Conservation (phyloP, 2,113 vertebrate species). For the Apteryx mantelli region DNA sequence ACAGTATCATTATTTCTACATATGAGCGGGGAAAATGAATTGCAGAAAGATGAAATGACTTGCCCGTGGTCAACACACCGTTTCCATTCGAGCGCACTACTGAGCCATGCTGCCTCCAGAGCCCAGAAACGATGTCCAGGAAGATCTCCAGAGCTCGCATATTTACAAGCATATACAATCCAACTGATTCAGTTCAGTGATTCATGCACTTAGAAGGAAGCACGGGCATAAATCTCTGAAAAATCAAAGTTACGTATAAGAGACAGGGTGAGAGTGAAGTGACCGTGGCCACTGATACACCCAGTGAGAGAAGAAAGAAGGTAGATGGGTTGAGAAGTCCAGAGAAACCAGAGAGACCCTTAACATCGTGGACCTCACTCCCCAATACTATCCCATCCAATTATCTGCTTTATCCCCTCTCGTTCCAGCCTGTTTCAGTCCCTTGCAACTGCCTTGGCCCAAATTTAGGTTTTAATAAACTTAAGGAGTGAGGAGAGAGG, state of each 20-base stretch:
- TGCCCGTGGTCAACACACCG: not conserved
- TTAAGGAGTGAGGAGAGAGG: not conserved
- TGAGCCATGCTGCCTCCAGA: not conserved
- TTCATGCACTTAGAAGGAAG: accelerated
- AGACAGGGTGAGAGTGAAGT: not conserved
- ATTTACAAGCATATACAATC: accelerated
- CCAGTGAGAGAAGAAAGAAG: not conserved
- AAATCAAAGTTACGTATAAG: not conserved
- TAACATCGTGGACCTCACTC: not conserved
- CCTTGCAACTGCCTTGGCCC: not conserved
- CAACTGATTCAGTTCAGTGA: not conserved
- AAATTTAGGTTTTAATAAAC: not conserved
- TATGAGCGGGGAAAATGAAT: not conserved
- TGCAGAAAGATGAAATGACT: not conserved
- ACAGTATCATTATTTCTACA: not conserved
- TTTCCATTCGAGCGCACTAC: accelerated
- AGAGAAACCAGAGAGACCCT: not conserved
- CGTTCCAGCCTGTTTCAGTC: not conserved
- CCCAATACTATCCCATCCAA: not conserved
- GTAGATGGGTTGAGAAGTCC: not conserved
- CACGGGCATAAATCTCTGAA: not conserved
- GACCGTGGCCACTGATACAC: not conserved
- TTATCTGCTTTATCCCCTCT: not conserved
- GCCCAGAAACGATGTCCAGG: not conserved
- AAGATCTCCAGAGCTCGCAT: not conserved